Conservation (phyloP, 2,888 invertebrate genomes). For the Synanthedon tipuliformis region DNA sequence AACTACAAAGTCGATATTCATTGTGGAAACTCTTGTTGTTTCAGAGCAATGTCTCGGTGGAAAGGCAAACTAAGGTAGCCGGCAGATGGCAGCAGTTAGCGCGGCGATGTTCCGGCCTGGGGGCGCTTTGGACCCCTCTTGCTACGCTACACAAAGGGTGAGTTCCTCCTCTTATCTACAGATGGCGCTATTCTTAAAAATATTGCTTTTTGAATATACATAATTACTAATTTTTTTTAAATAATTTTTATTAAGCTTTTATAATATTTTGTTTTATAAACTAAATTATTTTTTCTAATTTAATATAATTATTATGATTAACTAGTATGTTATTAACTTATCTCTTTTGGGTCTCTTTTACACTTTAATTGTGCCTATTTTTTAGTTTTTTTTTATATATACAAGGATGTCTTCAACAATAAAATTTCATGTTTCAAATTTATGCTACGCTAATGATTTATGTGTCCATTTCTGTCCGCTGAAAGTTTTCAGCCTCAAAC, state of each 20-base stretch:
- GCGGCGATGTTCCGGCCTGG: constrained; percentile 78
- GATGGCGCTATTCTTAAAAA: constrained; percentile 30
- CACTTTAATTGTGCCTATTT: background rate
- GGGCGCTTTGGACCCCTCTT: constrained; percentile 73
- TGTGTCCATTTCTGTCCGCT: too few relatives aligned
- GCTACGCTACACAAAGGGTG: constrained; percentile 74
- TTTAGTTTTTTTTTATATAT: too few relatives aligned
- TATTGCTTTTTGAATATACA: background rate
- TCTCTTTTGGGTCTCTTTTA: too few relatives aligned
- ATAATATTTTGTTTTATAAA: background rate
- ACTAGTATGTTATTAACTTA: too few relatives aligned
- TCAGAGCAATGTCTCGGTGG: constrained; percentile 70
- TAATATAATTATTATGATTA: too few relatives aligned
- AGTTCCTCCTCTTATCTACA: constrained; percentile 25
- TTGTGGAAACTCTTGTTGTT: constrained; percentile 23
- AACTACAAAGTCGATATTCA: too few relatives aligned
- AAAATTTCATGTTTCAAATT: too few relatives aligned
- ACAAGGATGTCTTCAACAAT: too few relatives aligned
- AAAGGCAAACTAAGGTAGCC: constrained; percentile 70
- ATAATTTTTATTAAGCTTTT: background rate
- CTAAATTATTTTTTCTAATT: too few relatives aligned
- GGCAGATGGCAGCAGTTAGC: constrained; percentile 77
- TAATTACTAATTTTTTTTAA: too few relatives aligned
- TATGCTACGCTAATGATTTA: too few relatives aligned
- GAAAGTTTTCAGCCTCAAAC: too few relatives aligned